Conservation (phyloP, 2,797 vertebrate species). For the Sciurus vulgaris region DNA sequence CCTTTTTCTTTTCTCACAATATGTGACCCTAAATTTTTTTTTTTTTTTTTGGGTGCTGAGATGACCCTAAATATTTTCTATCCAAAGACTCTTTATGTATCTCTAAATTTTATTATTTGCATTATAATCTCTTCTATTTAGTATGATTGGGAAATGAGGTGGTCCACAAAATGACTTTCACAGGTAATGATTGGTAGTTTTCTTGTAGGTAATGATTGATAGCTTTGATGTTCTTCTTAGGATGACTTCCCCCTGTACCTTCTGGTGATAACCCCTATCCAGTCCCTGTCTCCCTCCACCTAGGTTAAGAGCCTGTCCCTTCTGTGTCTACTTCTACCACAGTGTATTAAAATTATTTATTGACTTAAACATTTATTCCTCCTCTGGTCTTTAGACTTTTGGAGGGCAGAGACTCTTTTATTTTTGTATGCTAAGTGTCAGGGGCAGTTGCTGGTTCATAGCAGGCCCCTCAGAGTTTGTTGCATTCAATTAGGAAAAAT, state of each 20-base stretch:
- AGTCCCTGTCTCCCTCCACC: background rate
- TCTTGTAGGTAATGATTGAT: background rate
- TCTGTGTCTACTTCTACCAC: background rate
- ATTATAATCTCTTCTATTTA: slow-evolving; percentile 20
- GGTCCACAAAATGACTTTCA: slow-evolving; percentile 48
- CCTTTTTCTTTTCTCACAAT: slow-evolving; percentile 44
- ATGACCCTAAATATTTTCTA: slow-evolving; percentile 54
- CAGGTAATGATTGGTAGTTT: background rate
- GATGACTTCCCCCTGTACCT: background rate
- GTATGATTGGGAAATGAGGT: slow-evolving; percentile 12
- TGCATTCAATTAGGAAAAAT: slow-evolving; percentile 37
- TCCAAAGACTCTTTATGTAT: background rate
- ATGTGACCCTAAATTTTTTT: slow-evolving; percentile 27
- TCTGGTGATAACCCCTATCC: background rate
- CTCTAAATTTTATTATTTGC: slow-evolving; percentile 51
- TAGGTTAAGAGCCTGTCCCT: slow-evolving; percentile 6
- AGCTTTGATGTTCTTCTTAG: background rate
- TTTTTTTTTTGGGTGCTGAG: no score
- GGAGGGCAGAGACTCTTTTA: background rate
- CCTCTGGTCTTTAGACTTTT: slow-evolving; percentile 40
- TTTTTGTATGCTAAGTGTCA: slow-evolving; percentile 8
- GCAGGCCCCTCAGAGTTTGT: slow-evolving; percentile 2
- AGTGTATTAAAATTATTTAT: background rate
- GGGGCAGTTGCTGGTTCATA: slow-evolving; percentile 19
- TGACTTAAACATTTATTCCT: slow-evolving; percentile 37